These are phyloP conservation scores for Eupithecia subfuscata DNA, from an alignment of 2,888 invertebrate genomes.

Conservation along the genomic window DNA sequence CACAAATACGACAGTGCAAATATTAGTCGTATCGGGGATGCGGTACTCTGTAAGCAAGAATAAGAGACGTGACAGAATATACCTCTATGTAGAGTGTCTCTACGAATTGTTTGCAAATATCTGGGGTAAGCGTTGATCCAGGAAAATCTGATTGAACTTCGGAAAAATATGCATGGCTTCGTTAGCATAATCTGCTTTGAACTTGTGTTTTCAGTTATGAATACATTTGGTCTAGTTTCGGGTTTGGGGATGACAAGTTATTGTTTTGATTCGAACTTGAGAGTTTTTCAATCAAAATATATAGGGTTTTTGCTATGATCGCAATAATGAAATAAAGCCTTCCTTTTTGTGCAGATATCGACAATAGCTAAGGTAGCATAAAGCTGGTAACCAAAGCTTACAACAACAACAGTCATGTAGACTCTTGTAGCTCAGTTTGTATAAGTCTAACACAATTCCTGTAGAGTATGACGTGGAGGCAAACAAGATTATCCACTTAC, in stretches of 20 bases:
- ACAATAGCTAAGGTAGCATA: neutral
- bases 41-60: conserved; percentile 28
- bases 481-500: conserved; percentile 10
- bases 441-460: neutral
- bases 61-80: conserved; percentile 24
- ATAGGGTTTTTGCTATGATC: neutral
- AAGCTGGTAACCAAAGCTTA: neutral
- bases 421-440: neutral
- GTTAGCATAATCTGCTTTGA: conserved; percentile 32
- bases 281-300: neutral
- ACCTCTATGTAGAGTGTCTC: conserved; percentile 2
- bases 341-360: neutral
- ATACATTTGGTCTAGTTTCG: conserved; percentile 21
- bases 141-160: conserved; percentile 30
- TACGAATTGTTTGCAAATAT: conserved; percentile 25
- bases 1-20: conserved; percentile 59
- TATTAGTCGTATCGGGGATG: conserved; percentile 52
- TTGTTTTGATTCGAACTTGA: neutral
- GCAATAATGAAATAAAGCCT: neutral
- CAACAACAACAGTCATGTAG: neutral
- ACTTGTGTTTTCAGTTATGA: conserved; percentile 24
- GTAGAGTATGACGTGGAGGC: neutral
- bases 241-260: conserved; percentile 7
- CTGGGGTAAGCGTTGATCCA: conserved; percentile 26
- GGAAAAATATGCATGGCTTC: conserved; percentile 30